A percentile compares a stretch with the other conserved stretches of the same genome.
These are phyloP conservation scores for Trichacis sp. DNA, from an alignment of 2,888 invertebrate genomes.

Conservation along the genomic window DNA sequence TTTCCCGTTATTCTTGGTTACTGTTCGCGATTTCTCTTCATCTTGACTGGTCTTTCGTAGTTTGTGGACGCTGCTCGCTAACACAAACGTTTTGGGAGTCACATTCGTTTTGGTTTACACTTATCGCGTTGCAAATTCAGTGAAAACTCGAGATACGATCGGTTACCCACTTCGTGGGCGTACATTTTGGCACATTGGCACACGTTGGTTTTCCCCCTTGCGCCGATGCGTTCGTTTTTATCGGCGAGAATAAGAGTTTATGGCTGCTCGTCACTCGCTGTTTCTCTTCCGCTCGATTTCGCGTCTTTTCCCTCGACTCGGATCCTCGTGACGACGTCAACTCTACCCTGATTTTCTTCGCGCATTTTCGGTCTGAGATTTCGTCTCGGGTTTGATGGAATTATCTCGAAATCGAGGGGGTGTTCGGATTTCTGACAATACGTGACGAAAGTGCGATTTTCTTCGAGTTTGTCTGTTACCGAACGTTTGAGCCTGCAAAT, in stretches of 20 bases:
- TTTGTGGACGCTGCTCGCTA: slow-evolving; percentile 12
- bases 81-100: slow-evolving; percentile 9
- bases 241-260: slow-evolving; percentile 57
- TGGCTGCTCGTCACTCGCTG: slow-evolving; percentile 56
- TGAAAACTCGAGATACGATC: slow-evolving; percentile 55
- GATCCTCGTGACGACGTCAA: slow-evolving; percentile 10
- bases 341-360: slow-evolving; percentile 21
- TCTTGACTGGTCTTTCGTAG: slow-evolving; percentile 11
- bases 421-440: too few species aligned
- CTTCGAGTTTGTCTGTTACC: too few species aligned
- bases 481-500: too few species aligned
- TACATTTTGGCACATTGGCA: slow-evolving; percentile 25
- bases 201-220: slow-evolving; percentile 22
- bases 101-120: slow-evolving; percentile 40
- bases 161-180: slow-evolving; percentile 42
- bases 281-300: slow-evolving; percentile 42
- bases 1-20: slow-evolving; percentile 7
- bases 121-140: slow-evolving; percentile 54
- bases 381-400: not conserved
- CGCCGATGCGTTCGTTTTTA: slow-evolving; percentile 30
- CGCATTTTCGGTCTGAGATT: slow-evolving; percentile 3
- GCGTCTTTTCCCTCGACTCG: slow-evolving; percentile 32
- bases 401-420: not conserved
- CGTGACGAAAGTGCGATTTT: too few species aligned
- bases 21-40: slow-evolving; percentile 27